Percentiles rank a stretch among this genome's conserved stretches.
Evolutionary conservation across 2,888 invertebrate genomes (phyloP).

Genomic region (Calliphora vomitoria): DNA sequence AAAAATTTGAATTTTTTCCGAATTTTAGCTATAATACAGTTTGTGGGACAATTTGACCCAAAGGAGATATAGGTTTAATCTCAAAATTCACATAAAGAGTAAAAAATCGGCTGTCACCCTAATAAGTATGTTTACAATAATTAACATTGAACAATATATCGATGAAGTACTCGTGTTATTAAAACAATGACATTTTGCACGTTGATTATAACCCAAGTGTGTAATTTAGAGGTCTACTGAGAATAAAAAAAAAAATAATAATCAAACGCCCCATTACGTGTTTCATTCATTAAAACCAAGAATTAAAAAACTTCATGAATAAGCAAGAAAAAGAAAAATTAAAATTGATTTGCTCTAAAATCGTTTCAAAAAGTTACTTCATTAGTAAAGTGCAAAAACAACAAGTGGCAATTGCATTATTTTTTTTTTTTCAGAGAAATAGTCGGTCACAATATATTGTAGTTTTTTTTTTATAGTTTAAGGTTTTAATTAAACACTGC

Average conservation of each 20-base stretch:
- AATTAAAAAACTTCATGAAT: constrained; percentile 33
- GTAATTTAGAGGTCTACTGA: constrained; percentile 25
- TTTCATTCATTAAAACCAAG: constrained; percentile 34
- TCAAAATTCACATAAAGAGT: too few species aligned
- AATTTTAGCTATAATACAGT: too few species aligned
- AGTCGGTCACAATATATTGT: background rate
- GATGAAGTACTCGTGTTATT: background rate
- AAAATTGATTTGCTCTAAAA: constrained; percentile 39
- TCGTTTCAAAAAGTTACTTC: constrained; percentile 35
- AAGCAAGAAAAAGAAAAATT: constrained; percentile 49
- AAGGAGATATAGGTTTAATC: too few species aligned
- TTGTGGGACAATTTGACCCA: too few species aligned
- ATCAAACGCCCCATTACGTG: constrained; percentile 63
- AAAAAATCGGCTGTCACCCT: too few species aligned
- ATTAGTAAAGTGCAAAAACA: constrained; percentile 53
- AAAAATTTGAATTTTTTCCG: too few species aligned
- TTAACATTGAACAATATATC: constrained; percentile 4
- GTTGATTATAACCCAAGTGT: constrained; percentile 12
- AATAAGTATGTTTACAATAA: constrained; percentile 10
- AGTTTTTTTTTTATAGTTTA: background rate
- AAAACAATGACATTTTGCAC: constrained; percentile 20
- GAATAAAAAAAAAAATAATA: background rate
- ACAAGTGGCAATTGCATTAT: constrained; percentile 54
- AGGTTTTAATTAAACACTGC: constrained; percentile 59
- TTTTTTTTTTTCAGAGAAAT: constrained; percentile 9